Evolutionary conservation across 1,140 invertebrate species (phyloP), one percentile per base, ranked within the genome.

Genomic region (Trichonephila inaurata): DNA sequence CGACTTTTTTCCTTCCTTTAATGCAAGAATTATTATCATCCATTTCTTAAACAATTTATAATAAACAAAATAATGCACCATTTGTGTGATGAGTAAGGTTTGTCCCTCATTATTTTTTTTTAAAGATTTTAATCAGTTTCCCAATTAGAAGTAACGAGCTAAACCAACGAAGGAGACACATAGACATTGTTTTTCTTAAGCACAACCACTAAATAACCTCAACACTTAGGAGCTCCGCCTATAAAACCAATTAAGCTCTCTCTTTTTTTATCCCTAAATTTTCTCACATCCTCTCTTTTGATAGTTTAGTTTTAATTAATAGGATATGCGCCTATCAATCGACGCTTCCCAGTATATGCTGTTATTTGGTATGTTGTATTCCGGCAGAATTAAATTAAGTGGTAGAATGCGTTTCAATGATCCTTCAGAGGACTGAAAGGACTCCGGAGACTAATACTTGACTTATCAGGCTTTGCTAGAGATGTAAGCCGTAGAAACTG

Each of bases 71-170:
- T 77, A 77, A 77, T 14, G 6, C 33, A 28, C 24, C 28, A 77
- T 77, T 77, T 77, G 14, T 40, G 3, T 33, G 28, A 28, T 18
- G 69, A 72, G 16, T 28, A 28, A 77, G 69, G 69, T 16, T 14
- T 77, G 69, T 24, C 28, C 40, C 69, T 33, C 69, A 77, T 77
- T 77, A 77, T 77, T 77, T 77, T 77, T n/a, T 77, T 77, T 40
- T 3, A 33, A 77, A 77, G 24, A 77, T 77, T 77, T 77, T 77
- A 77, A 77, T 77, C 69, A 77, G 69, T 77, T 77, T 77, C 69
- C 69, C 69, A 77, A 77, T 77, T 77, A 77, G 69, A 40, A 77
- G 24, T 77, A 77, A 77, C 69, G 69, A 77, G 69, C 14, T 28
- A 10, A 28, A 24, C 69, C 40, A 77, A 77, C 69, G 69, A 77